A percentile compares a stretch with the other conserved stretches of the same genome.
phyloP scores from a whole-genome alignment of 2,797 vertebrate species.

The Xiphorhynchus erythropygius region DNA sequence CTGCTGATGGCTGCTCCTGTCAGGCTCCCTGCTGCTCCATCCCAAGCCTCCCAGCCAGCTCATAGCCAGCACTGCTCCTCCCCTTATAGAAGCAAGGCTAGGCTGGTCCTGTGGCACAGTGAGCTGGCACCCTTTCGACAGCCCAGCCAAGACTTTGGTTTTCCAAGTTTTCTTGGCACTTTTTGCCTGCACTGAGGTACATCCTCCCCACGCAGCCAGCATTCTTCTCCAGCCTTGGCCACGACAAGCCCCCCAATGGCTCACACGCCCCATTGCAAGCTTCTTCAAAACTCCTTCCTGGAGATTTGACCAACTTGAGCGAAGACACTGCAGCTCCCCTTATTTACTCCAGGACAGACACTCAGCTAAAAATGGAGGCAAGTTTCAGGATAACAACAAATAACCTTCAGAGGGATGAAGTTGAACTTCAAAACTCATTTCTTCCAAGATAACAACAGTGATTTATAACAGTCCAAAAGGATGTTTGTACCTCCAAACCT shows the following conservation, averaged over 20 bases:
- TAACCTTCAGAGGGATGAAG: background rate
- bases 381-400: background rate
- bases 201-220: background rate
- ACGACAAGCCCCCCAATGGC: background rate
- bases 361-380: background rate
- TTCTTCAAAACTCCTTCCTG: background rate
- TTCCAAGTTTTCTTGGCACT: background rate
- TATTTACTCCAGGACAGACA: background rate
- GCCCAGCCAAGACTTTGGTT: background rate
- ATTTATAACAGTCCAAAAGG: background rate
- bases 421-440: background rate
- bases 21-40: background rate
- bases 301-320: background rate
- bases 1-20: background rate
- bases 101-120: fast-evolving
- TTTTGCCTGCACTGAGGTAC: background rate
- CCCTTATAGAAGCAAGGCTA: background rate
- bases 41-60: background rate
- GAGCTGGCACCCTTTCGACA: background rate
- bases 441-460: background rate
- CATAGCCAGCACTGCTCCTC: background rate
- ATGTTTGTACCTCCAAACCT: background rate
- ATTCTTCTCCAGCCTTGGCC: background rate
- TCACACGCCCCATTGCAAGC: fast-evolving
- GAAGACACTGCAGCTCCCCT: background rate